These are phyloP conservation scores for Rhopalosiphum padi DNA, from an alignment of 1,140 invertebrate species.

Conservation along the genomic window DNA sequence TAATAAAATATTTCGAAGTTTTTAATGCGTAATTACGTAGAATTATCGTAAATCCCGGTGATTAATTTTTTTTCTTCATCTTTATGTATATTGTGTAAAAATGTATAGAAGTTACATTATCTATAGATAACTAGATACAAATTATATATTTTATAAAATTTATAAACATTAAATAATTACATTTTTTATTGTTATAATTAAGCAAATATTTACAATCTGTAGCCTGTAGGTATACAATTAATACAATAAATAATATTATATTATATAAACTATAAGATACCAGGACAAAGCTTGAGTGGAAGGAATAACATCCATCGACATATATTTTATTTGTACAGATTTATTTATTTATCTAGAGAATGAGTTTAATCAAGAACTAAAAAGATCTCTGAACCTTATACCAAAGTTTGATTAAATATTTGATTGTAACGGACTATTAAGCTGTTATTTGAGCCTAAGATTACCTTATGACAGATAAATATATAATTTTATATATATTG, in stretches of 20 bases:
- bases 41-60: background rate
- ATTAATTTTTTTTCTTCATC: background rate
- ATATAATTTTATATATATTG: too few relatives aligned
- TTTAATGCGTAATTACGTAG: background rate
- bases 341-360: too few relatives aligned
- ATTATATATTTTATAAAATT: background rate
- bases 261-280: background rate
- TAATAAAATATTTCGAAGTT: background rate
- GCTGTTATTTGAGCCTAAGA: too few relatives aligned
- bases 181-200: background rate
- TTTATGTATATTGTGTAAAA: background rate
- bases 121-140: background rate
- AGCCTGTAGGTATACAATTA: background rate
- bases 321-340: too few relatives aligned
- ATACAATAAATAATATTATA: background rate
- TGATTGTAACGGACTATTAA: too few relatives aligned
- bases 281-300: background rate
- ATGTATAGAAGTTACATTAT: background rate
- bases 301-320: too few relatives aligned
- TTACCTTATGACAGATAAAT: too few relatives aligned
- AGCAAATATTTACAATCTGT: background rate
- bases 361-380: too few relatives aligned
- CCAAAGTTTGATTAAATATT: too few relatives aligned
- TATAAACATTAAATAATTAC: background rate
- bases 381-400: too few relatives aligned